Percentiles rank a stretch among this genome's conserved stretches.
phyloP scores from a whole-genome alignment of 2,113 vertebrate genomes.

The human region GRCh38 chr22:33911001-33911500 shows the following conservation, averaged over 20 bases:
- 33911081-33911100: not conserved
- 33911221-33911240: not conserved
- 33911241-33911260: not conserved
- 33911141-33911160: too few relatives aligned
- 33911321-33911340: accelerated
- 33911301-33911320: not conserved
- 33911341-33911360: not conserved
- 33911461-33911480: accelerated
- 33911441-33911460: not conserved
- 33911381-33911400: not conserved
- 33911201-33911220: too few relatives aligned
- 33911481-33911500: not conserved
- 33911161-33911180: not conserved
- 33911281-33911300: too few relatives aligned
- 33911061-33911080: not conserved
- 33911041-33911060: not conserved
- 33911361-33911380: not conserved
- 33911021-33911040: not conserved
- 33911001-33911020: not conserved
- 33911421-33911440: not conserved
- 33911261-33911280: not conserved
- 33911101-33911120: not conserved
- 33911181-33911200: not conserved
- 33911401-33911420: not conserved
- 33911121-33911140: too few relatives aligned